A percentile compares a stretch with the other conserved stretches of the same genome.
Conservation (phyloP, 2,888 invertebrate species). For the Aphodius sticticus region DNA sequence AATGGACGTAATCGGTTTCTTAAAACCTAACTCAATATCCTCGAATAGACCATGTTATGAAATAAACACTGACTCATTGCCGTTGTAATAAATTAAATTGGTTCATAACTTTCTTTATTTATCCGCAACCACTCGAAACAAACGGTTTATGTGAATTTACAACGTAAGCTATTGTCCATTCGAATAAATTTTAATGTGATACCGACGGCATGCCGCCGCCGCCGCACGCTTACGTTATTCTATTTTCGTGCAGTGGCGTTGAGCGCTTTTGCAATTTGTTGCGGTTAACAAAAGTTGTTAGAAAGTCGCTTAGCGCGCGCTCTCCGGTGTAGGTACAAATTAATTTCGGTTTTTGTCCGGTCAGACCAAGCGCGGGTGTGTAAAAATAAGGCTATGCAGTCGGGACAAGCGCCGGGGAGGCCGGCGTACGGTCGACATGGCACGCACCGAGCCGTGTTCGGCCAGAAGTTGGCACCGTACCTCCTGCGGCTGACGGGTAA, state of each 20-base stretch:
- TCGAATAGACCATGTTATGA: not conserved
- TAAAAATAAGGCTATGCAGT: conserved; percentile 4
- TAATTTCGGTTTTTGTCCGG: conserved; percentile 8
- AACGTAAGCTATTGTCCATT: not conserved
- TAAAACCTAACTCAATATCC: too few relatives aligned
- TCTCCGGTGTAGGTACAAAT: not conserved
- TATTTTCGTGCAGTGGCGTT: not conserved
- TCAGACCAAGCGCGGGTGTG: not conserved
- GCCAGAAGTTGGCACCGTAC: conserved; percentile 38
- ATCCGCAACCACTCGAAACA: not conserved
- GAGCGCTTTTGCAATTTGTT: conserved; percentile 4
- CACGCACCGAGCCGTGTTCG: conserved; percentile 35
- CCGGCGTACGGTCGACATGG: conserved; percentile 30
- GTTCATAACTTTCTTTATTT: not conserved
- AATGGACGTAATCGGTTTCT: too few relatives aligned
- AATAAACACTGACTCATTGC: not conserved
- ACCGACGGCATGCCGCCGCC: not conserved
- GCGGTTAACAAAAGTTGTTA: not conserved
- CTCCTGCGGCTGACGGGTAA: conserved; percentile 41
- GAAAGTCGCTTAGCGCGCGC: not conserved
- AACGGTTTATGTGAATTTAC: not conserved
- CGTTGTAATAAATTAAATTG: not conserved
- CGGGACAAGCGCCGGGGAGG: not conserved
- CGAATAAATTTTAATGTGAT: not conserved
- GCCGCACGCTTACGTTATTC: not conserved